These are phyloP conservation scores for Lytechinus variegatus DNA, from an alignment of 35 echinoderm and acorn worm genomes.

Conservation along the genomic window DNA sequence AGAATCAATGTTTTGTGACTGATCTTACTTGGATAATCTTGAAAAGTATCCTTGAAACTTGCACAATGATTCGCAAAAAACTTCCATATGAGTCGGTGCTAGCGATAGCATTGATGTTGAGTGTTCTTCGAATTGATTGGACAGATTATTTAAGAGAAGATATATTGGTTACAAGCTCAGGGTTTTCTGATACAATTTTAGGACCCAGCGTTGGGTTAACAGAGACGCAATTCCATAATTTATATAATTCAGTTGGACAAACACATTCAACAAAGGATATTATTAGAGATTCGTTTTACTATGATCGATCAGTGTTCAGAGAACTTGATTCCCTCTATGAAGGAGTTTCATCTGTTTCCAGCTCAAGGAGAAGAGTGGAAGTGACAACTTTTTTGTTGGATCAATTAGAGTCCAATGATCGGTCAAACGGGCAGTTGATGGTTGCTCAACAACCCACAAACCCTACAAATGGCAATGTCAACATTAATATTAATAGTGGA, in stretches of 20 bases:
- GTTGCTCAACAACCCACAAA: slow-evolving; percentile 38
- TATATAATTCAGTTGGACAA: slow-evolving; percentile 72
- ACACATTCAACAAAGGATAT: slow-evolving; percentile 72
- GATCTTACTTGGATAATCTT: background rate
- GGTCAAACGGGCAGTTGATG: slow-evolving; percentile 39
- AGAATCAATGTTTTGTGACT: background rate
- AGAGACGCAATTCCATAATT: slow-evolving; percentile 92
- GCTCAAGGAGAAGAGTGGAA: slow-evolving; percentile 61
- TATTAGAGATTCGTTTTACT: slow-evolving; percentile 55
- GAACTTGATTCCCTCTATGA: slow-evolving; percentile 71
- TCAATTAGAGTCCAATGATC: slow-evolving; percentile 67
- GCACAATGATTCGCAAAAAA: slow-evolving; percentile 61
- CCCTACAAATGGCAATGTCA: background rate
- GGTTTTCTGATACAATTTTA: slow-evolving; percentile 80
- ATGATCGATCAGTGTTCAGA: slow-evolving; percentile 63
- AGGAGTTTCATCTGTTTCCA: slow-evolving; percentile 52
- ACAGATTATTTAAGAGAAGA: slow-evolving; percentile 49
- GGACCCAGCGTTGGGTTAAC: slow-evolving; percentile 87
- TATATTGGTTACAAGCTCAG: slow-evolving; percentile 42
- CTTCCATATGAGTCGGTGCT: slow-evolving; percentile 53
- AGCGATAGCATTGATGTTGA: slow-evolving; percentile 57
- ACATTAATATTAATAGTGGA: slow-evolving; percentile 9
- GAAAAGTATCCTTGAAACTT: background rate
- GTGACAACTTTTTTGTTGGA: slow-evolving; percentile 85
- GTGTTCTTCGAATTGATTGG: slow-evolving; percentile 55